Evolutionary conservation across 2,113 vertebrate genomes (phyloP).

Genomic region (Prunella himalayana): DNA sequence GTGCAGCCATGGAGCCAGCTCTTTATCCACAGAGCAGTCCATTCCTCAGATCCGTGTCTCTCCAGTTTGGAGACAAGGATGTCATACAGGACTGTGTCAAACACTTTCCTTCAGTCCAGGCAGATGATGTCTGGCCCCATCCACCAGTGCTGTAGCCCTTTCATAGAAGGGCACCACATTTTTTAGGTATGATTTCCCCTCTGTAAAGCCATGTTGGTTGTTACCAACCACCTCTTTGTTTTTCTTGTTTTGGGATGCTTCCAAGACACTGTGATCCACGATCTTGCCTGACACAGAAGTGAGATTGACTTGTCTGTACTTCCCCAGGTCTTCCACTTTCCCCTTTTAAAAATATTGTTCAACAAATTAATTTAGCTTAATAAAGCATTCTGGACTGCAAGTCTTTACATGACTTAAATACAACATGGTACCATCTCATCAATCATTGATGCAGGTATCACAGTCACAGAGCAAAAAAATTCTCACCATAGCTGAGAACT

Average conservation of each 20-base stretch:
- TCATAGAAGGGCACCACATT: not conserved
- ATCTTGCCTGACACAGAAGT: not conserved
- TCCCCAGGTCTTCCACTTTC: not conserved
- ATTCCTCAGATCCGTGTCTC: not conserved
- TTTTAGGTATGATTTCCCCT: not conserved
- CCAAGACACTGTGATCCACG: not conserved
- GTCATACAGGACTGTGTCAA: not conserved
- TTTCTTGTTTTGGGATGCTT: not conserved
- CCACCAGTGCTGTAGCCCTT: not conserved
- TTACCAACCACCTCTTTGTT: not conserved
- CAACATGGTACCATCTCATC: not conserved
- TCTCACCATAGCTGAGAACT: not conserved
- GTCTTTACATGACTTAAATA: not conserved
- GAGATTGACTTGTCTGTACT: not conserved
- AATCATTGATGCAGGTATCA: not conserved
- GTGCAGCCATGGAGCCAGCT: rapidly evolving
- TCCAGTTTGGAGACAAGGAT: not conserved
- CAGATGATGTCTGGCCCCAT: not conserved
- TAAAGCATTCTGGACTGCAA: not conserved
- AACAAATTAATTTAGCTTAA: not conserved
- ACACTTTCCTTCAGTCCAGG: not conserved
- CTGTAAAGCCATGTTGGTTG: not conserved
- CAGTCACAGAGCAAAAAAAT: not conserved
- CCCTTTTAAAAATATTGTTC: not conserved
- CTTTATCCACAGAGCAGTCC: not conserved